These are phyloP conservation scores for Venustoraphidia nigricollis DNA, from an alignment of 2,888 invertebrate genomes.

Conservation along the genomic window DNA sequence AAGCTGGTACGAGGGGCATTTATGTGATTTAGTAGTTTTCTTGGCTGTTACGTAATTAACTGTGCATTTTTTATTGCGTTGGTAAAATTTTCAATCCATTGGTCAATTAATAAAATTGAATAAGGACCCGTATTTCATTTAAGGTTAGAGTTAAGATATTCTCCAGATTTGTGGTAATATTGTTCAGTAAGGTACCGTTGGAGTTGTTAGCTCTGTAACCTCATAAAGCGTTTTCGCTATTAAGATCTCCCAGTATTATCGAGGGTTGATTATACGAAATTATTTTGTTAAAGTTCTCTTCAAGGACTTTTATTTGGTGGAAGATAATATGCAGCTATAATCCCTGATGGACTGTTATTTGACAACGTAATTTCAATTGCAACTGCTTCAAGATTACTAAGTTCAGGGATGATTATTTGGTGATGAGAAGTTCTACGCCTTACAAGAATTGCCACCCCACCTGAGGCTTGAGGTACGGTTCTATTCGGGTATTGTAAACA, in stretches of 20 bases:
- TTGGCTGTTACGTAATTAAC: neutral
- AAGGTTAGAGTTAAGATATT: neutral
- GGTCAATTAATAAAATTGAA: neutral
- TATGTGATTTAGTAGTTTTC: neutral
- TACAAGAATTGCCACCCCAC: no score
- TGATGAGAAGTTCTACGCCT: no score
- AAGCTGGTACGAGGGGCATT: neutral
- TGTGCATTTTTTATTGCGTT: neutral
- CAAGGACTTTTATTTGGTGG: conserved; percentile 7
- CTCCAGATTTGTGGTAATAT: neutral
- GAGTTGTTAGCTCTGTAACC: conserved; percentile 7
- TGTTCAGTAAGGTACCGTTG: conserved; percentile 2
- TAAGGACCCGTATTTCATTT: neutral
- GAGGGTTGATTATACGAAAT: neutral
- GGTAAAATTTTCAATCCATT: neutral
- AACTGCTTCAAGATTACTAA: neutral
- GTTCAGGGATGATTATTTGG: neutral
- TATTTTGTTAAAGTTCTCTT: conserved; percentile 3
- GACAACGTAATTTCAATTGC: conserved; percentile 2
- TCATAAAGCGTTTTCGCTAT: conserved; percentile 6
- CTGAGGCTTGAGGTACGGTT: no score
- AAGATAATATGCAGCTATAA: conserved; percentile 7
- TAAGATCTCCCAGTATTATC: conserved; percentile 8
- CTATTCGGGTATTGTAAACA: no score
- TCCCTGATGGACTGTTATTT: conserved; percentile 1